Base-by-base conservation (phyloP, 2,113 vertebrate species). In the Neogobius melanostomus region DNA sequence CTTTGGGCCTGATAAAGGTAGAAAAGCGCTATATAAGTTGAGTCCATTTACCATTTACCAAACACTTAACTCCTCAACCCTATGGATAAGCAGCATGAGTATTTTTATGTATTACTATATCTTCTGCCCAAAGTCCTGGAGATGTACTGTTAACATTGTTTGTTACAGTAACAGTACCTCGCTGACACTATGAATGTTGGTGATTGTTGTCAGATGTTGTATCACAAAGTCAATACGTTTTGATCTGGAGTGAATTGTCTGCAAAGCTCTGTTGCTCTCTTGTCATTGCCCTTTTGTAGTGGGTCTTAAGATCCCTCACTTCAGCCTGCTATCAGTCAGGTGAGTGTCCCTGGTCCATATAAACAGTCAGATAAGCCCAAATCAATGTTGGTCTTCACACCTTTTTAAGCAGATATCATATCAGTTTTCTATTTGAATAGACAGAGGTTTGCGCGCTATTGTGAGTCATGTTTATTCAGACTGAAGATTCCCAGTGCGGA, bases 351-450 rank as follows among this genome's bases (percentile, higher is more conserved):
- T 70, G 72, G 80, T 87, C 68, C 71, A 79, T 81, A 85, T 86
- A 57, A 87, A 82, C 65, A 68, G 68, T 54, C 61, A 81, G 85
- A 91, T 88, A 83, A 77, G 71, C 45, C 46, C 47, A 64, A 81
- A 88, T 90, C 82, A 70, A 85, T 90, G 80, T 64, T 57, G 57
- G 46, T 51, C 77, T 77, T 76, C 77, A 63, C 78, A 69, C 77
- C 64, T 47, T 68, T 90, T 80, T 61, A 79, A 71, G 59, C 81
- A 73, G 71, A 79, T 82, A 81, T 76, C 69, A 47, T 72, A 54
- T 56, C 75, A 74, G 64, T 76, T 72, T 81, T 48, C 77, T 36
- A 36, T 36, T 36, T 36, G 28, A 36, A 36, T 36, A 4, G 61
- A 56, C 67, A 54, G 63, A 36, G 72, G 50, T 75, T 69, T 42